phyloP scores from a whole-genome alignment of 2,113 vertebrate species.

The Sprattus sprattus region DNA sequence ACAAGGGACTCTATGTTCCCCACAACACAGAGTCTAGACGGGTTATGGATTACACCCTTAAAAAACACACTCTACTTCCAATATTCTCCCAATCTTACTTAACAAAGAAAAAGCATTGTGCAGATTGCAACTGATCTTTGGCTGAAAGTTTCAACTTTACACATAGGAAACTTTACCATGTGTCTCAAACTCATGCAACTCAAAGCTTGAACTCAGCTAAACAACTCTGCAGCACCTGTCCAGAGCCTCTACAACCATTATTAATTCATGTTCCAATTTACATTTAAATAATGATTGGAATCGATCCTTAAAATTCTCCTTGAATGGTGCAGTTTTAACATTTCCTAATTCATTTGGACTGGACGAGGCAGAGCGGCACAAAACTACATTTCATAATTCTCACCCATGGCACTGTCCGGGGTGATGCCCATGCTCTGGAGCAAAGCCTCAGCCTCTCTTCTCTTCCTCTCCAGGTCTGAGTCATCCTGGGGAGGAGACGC shows the following conservation, averaged over 20 bases:
- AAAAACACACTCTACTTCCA: not conserved
- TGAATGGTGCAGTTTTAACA: not conserved
- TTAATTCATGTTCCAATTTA: not conserved
- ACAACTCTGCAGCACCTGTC: not conserved
- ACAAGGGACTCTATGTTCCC: not conserved
- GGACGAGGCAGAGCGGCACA: not conserved
- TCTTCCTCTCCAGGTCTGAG: slow-evolving; percentile 95
- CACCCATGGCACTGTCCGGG: slow-evolving; percentile 86
- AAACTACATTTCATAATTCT: slow-evolving; percentile 47
- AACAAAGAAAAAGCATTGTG: not conserved
- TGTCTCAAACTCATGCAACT: no score
- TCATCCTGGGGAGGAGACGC: slow-evolving; percentile 81
- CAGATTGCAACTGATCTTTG: not conserved
- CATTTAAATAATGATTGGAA: not conserved
- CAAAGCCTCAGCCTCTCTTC: slow-evolving; percentile 94
- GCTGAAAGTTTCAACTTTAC: not conserved
- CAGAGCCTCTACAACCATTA: not conserved
- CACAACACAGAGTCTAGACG: not conserved
- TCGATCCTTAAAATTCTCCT: not conserved
- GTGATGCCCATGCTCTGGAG: slow-evolving; percentile 95
- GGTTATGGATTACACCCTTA: not conserved
- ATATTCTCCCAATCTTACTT: not conserved
- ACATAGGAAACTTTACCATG: not conserved
- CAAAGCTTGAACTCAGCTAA: not conserved
- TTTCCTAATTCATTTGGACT: no score